Evolutionary conservation across 2,797 vertebrate species (phyloP), one percentile per base, ranked within the genome.

Genomic region (Ceyx erithaca): DNA sequence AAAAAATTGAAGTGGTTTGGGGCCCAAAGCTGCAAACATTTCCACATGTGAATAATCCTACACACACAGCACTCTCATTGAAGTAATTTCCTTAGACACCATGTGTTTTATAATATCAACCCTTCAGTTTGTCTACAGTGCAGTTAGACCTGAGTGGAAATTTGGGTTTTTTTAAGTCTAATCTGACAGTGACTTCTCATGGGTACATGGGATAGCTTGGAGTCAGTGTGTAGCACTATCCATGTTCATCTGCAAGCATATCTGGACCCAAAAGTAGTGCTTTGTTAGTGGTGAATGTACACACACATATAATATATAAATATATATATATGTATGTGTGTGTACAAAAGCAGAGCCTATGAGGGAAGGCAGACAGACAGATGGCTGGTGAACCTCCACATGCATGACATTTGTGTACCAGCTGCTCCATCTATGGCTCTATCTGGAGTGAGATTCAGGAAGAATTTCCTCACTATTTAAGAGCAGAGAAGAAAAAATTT

Each of bases 1-100:
- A 96, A 91, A 93, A 96, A 86, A 64, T 40, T 90, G 63, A 95
- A 86, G 82, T 49, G 54, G 70, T 91, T 94, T 88, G 89, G 58
- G 85, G 83, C 78, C 52, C 70, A 86, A 93, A 89, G 22, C 35
- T 87, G 67, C 73, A 57, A 80, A 71, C 64, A 13, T 62, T 84
- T 89, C 52, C 20, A 84, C 57, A 8, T 88, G 59, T 71, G 52
- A 92, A 28, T 86, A 82, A 85, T 73, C 88, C 64, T 77, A 45
- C 46, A 82, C 19, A 30, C 57, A 33, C 1, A 40, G 33, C 54
- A 86, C 41, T 73, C 48, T 80, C n/a, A 72, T 61, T 92, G 66
- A 90, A 70, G 54, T 64, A 1, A 77, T 25, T 67, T 57, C 51
- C n/a, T 85, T 62, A 67, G 81, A 79, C 86, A 43, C 21, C 6